Evolutionary conservation across 2,113 vertebrate species (phyloP).

Genomic region (Gopherus evgoodei): DNA sequence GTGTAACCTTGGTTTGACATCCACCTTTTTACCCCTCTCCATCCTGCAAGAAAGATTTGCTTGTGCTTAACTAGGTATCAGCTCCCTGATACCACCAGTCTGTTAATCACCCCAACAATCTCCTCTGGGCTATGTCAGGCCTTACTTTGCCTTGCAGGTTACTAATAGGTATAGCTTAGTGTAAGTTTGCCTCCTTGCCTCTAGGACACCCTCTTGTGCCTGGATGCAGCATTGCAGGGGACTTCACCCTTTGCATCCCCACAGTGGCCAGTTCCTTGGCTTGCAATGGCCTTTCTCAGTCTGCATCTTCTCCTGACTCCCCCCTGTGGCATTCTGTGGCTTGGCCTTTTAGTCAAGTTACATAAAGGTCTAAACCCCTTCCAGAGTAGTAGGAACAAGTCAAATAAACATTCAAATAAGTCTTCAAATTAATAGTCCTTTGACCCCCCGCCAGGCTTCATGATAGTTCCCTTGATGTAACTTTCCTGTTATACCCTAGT

Average conservation of each 20-base stretch:
- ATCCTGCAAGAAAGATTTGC: not conserved
- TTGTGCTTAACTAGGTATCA: not conserved
- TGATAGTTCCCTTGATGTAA: not conserved
- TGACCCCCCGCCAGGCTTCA: not conserved
- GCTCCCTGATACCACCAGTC: not conserved
- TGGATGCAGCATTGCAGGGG: not conserved
- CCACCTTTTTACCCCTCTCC: not conserved
- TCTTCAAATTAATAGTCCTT: not conserved
- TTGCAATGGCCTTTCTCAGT: not conserved
- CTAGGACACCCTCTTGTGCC: too few species aligned
- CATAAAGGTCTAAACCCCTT: not conserved
- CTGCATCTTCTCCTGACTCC: not conserved
- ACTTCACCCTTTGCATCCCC: not conserved
- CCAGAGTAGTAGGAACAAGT: not conserved
- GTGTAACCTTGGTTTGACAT: not conserved
- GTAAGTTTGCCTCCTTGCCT: too few species aligned
- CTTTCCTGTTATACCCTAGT: too few species aligned
- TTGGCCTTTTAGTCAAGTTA: not conserved
- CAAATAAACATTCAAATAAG: not conserved
- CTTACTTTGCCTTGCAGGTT: not conserved
- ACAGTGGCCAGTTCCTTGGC: not conserved
- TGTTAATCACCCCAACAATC: not conserved
- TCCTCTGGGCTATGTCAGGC: not conserved
- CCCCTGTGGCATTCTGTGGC: not conserved
- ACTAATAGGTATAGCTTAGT: not conserved